phyloP scores from a whole-genome alignment of 2,888 invertebrate genomes.

The Polyploca ridens region DNA sequence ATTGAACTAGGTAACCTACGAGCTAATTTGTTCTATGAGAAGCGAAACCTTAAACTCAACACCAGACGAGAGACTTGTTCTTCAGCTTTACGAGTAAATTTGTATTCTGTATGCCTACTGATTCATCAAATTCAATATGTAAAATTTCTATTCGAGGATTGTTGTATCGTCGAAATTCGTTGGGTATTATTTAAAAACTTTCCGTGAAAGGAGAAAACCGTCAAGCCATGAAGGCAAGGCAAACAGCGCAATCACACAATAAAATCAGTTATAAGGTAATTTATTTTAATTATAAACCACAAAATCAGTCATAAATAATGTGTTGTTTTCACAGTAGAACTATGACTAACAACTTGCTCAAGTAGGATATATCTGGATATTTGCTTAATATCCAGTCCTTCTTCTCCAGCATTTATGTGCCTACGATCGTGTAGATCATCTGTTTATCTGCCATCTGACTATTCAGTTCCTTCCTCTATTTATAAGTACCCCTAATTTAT shows the following conservation, averaged over 20 bases:
- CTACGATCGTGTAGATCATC: too few relatives aligned
- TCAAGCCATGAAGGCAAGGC: background rate
- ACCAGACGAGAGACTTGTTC: background rate
- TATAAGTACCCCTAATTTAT: background rate
- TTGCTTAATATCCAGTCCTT: too few relatives aligned
- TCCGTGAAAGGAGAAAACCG: background rate
- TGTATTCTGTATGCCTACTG: background rate
- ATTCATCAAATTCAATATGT: background rate
- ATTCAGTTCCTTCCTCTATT: background rate
- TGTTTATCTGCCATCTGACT: too few relatives aligned
- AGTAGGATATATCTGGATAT: too few relatives aligned
- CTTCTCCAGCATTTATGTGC: too few relatives aligned
- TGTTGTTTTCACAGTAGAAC: too few relatives aligned
- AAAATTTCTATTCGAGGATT: background rate
- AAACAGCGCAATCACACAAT: background rate
- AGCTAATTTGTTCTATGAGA: background rate
- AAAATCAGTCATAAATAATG: too few relatives aligned
- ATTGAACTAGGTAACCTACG: conserved; percentile 5
- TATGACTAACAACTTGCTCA: too few relatives aligned
- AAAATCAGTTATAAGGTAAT: too few relatives aligned
- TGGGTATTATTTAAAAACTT: too few relatives aligned
- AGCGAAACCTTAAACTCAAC: background rate
- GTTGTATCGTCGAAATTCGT: background rate
- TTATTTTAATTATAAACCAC: too few relatives aligned
- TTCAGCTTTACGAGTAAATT: background rate